Conservation (phyloP, 2,888 invertebrate species). For the Tridacna gigas region DNA sequence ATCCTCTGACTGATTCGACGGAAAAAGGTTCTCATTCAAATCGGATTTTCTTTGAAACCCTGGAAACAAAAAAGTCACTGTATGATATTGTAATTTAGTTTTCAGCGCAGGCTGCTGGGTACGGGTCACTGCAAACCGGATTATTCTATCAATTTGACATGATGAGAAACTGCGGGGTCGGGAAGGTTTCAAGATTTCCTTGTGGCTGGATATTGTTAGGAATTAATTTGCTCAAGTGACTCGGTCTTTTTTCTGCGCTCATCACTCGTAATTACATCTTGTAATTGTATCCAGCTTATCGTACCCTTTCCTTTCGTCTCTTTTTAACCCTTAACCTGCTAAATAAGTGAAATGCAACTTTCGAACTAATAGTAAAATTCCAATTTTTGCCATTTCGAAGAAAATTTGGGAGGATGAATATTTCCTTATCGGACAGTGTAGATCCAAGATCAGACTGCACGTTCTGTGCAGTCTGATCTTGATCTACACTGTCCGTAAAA, state of each 20-base stretch:
- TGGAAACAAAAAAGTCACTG: conserved; percentile 52
- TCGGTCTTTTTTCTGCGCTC: conserved; percentile 10
- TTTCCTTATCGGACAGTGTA: no score
- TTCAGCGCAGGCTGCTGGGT: conserved; percentile 50
- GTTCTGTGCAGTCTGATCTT: no score
- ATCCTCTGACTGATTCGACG: conserved; percentile 49
- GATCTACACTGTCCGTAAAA: no score
- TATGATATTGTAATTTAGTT: conserved; percentile 64
- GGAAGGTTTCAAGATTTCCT: conserved; percentile 11
- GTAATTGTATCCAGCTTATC: conserved; percentile 17
- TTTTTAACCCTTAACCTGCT: no score
- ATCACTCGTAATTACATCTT: conserved; percentile 18
- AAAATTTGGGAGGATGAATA: no score
- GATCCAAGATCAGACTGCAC: no score
- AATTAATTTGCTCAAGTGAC: conserved; percentile 21
- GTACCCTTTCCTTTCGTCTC: not conserved
- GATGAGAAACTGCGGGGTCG: conserved; percentile 23
- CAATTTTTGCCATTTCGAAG: no score
- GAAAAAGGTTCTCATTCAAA: conserved; percentile 35
- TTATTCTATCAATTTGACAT: conserved; percentile 44
- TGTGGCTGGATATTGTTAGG: conserved; percentile 12
- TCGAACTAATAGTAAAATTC: no score
- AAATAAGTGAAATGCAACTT: no score
- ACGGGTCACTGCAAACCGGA: conserved; percentile 58
- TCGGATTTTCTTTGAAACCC: conserved; percentile 26